Evolutionary conservation across 2,797 vertebrate genomes (phyloP), one percentile per base, ranked within the genome.

Genomic region (Fistularia tabacaria): DNA sequence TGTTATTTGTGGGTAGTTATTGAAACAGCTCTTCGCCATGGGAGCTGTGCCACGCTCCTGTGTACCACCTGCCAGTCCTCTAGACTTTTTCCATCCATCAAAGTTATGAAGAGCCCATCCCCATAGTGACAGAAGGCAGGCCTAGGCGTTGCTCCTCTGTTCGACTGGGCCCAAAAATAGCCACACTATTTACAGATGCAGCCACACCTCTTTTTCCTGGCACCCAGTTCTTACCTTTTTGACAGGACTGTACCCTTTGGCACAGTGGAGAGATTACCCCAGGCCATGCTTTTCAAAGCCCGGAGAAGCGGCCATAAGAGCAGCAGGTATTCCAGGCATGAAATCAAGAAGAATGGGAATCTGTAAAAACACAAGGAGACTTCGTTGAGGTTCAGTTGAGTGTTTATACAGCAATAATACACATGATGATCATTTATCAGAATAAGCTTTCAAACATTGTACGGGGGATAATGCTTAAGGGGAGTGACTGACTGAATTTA

Each of bases 31-130:
- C 73, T 65, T 81, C 66, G 14, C 80, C 76, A 73, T 76, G 80
- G 77, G 86, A 86, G 80, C 75, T 68, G 62, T 81, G 83, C 84
- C 85, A 83, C 54, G 45, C 85, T 85, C 86, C 77, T 87, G 87
- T 86, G 86, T 86, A 87, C 84, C 88, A 89, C 89, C 90, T 91
- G 89, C 85, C 83, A 80, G 83, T 88, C 84, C 87, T 82, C 59
- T 73, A 88, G 69, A 80, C 82, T 86, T 90, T 90, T 92, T 90
- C 88, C 90, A 88, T 76, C 68, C 65, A 76, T 69, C 79, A 69
- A 84, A 87, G 76, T 88, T 89, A 78, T 76, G 80, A 87, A 82
- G 76, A 62, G 43, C 81, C 85, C 69, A 81, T 90, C 82, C 76
- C 86, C 85, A 87, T 85, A 73, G 86, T 78, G 87, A 91, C 87